A percentile compares a stretch with the other conserved stretches of the same genome.
These are phyloP conservation scores for Oscheius sp. DNA, from an alignment of 2,888 invertebrate species.

Conservation along the genomic window DNA sequence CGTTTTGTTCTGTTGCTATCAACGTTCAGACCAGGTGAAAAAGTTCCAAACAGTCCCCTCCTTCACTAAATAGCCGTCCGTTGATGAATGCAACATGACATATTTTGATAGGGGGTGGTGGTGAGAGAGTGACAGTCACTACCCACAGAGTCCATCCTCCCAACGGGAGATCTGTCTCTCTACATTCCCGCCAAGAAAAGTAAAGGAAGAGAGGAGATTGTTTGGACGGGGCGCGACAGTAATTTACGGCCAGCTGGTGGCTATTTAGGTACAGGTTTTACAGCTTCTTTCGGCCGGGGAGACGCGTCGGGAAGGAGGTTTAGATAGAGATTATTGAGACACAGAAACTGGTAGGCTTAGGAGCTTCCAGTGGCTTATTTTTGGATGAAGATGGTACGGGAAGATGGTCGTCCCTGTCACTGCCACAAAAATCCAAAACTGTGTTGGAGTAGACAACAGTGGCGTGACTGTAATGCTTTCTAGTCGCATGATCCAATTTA, in stretches of 20 bases:
- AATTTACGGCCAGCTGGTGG: slow-evolving; percentile 30
- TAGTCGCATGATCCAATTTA: too few species aligned
- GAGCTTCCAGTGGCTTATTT: too few species aligned
- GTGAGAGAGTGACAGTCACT: slow-evolving; percentile 2
- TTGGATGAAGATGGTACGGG: too few species aligned
- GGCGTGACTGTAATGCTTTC: too few species aligned
- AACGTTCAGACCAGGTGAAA: too few species aligned
- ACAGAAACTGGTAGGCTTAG: too few species aligned
- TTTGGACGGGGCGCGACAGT: slow-evolving; percentile 15
- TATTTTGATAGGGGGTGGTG: slow-evolving; percentile 11
- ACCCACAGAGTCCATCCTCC: neutral
- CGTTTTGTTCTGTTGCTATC: too few species aligned
- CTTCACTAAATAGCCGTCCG: slow-evolving; percentile 1
- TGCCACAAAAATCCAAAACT: too few species aligned
- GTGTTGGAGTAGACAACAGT: too few species aligned
- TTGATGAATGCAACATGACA: slow-evolving; percentile 27
- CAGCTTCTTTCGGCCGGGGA: neutral
- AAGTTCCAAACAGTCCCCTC: neutral
- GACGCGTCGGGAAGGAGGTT: neutral
- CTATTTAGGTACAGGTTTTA: slow-evolving; percentile 25
- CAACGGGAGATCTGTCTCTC: slow-evolving; percentile 1
- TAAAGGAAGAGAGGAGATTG: neutral
- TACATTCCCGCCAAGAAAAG: neutral
- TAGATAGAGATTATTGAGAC: neutral
- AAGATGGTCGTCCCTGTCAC: too few species aligned